Evolutionary conservation across 2,797 vertebrate species (phyloP).

Genomic region (Melanotaenia pygmaea): DNA sequence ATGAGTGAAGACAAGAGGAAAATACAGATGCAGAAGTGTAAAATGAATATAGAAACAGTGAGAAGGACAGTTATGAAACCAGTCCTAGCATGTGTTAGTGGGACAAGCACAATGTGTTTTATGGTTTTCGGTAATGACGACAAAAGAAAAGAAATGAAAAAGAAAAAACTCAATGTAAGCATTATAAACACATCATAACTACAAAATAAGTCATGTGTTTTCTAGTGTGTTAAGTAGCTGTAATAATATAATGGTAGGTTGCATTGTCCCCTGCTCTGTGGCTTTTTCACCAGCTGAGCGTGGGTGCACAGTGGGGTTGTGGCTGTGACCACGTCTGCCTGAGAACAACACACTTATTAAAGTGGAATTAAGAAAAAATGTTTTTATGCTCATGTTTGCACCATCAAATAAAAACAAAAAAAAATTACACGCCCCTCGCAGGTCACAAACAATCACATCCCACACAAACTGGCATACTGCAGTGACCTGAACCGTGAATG

Average conservation of each 20-base stretch:
- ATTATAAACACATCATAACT: constrained; percentile 27
- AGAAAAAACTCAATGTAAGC: background rate
- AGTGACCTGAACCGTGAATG: constrained; percentile 40
- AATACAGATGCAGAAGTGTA: too few relatives aligned
- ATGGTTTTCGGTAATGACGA: constrained; percentile 1
- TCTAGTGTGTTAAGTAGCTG: constrained; percentile 55
- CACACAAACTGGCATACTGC: constrained; percentile 17
- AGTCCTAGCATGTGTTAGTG: background rate
- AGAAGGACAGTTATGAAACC: constrained; percentile 8
- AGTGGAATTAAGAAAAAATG: constrained; percentile 55
- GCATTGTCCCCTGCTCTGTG: constrained; percentile 64
- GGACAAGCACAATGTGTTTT: background rate
- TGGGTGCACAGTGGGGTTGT: constrained; percentile 73
- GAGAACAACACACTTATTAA: constrained; percentile 81
- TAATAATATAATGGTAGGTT: constrained; percentile 65
- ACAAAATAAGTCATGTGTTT: constrained; percentile 45
- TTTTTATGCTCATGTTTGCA: constrained; percentile 57
- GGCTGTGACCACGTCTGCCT: constrained; percentile 78
- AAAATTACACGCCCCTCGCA: constrained; percentile 16
- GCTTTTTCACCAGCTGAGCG: constrained; percentile 64
- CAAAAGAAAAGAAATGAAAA: background rate
- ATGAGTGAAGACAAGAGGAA: too few relatives aligned
- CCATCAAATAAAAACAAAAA: constrained; percentile 45
- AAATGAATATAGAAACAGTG: background rate
- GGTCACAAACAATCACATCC: constrained; percentile 38